Percentiles rank a stretch among this genome's conserved stretches.
Evolutionary conservation across 2,888 invertebrate genomes (phyloP).

Genomic region (Prenolepis imparis): DNA sequence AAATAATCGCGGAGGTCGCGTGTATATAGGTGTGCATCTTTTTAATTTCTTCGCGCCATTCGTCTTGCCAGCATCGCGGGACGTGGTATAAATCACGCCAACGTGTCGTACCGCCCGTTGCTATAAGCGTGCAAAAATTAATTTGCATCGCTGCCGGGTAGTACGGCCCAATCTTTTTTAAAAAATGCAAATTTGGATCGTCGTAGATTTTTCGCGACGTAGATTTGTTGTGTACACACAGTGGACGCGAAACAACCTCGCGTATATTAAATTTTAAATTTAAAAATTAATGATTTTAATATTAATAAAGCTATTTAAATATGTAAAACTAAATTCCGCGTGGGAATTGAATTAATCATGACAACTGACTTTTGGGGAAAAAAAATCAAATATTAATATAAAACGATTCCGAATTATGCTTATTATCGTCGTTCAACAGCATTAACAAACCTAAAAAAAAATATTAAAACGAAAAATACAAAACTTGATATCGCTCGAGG

Average conservation of each 20-base stretch:
- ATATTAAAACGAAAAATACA: neutral
- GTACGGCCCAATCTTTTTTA: slow-evolving; percentile 4
- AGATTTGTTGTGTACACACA: neutral
- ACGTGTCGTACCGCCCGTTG: slow-evolving; percentile 51
- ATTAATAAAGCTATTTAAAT: neutral
- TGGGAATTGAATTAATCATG: neutral
- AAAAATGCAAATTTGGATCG: slow-evolving; percentile 51
- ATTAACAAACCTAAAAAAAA: neutral
- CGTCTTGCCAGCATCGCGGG: slow-evolving; percentile 51
- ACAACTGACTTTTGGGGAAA: neutral
- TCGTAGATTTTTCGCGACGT: slow-evolving; percentile 32
- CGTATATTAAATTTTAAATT: slow-evolving; percentile 39
- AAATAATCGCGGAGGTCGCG: slow-evolving; percentile 40
- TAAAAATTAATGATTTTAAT: slow-evolving; percentile 38
- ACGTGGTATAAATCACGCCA: slow-evolving; percentile 50
- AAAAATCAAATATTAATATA: neutral
- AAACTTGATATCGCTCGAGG: neutral
- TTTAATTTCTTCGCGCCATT: slow-evolving; percentile 58
- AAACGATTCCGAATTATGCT: neutral
- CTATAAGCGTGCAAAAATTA: slow-evolving; percentile 58
- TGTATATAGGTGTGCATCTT: slow-evolving; percentile 52
- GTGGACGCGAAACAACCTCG: slow-evolving; percentile 6
- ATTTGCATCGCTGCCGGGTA: slow-evolving; percentile 35
- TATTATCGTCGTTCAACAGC: neutral
- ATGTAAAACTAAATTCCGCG: neutral